Evolutionary conservation across 2,113 vertebrate species (phyloP).

Genomic region (Patagioenas fasciata): DNA sequence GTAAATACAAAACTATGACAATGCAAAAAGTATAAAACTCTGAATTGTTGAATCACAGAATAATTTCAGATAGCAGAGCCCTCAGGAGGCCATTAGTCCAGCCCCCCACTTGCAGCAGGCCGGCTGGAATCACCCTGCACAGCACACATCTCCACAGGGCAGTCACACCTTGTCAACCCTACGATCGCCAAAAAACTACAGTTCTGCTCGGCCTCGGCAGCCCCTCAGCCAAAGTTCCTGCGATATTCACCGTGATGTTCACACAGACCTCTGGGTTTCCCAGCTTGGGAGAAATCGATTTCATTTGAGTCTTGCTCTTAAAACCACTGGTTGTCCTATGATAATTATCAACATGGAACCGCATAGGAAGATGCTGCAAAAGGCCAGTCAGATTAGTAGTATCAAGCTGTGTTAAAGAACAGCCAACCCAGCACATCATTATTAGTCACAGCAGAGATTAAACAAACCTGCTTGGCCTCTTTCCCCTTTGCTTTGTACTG

Average conservation of each 20-base stretch:
- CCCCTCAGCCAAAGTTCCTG: neutral
- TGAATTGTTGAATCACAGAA: neutral
- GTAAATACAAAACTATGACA: neutral
- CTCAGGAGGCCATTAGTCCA: neutral
- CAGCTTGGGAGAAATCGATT: neutral
- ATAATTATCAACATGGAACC: neutral
- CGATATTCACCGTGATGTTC: neutral
- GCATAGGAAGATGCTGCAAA: neutral
- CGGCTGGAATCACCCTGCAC: neutral
- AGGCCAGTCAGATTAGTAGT: neutral
- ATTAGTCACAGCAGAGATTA: slow-evolving; percentile 60
- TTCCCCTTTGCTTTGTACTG: slow-evolving; percentile 47
- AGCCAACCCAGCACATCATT: slow-evolving; percentile 14
- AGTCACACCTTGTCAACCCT: neutral
- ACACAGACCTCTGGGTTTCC: neutral
- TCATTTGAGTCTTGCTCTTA: neutral
- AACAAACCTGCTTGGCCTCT: slow-evolving; percentile 61
- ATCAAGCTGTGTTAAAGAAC: neutral
- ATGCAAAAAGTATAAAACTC: neutral
- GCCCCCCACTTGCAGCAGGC: rapidly evolving
- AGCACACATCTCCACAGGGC: neutral
- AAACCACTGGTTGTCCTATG: neutral
- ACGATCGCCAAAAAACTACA: neutral
- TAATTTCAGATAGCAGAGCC: neutral
- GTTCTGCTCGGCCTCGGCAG: neutral